Conservation (phyloP, 2,797 vertebrate genomes). For the Tinamus major region DNA sequence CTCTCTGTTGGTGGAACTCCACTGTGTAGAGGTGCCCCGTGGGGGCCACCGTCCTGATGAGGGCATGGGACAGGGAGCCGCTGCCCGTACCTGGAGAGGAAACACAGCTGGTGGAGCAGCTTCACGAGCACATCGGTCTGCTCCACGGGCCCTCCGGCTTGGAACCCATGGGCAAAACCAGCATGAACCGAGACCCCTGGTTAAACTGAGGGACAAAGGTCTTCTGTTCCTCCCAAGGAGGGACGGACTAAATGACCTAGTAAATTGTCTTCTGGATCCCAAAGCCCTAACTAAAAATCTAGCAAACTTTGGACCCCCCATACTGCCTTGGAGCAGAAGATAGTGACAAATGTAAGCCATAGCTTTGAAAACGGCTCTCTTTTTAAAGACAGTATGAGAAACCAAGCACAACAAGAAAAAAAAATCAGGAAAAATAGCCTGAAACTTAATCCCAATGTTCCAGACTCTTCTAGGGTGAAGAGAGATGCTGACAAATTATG, state of each 20-base stretch:
- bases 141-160: neutral
- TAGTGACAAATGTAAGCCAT: neutral
- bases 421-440: neutral
- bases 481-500: neutral
- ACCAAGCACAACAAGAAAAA: neutral
- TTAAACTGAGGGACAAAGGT: neutral
- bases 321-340: neutral
- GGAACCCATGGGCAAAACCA: neutral
- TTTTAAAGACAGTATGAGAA: fast-evolving
- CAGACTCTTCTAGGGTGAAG: neutral
- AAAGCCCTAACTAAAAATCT: neutral
- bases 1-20: constrained; percentile 96
- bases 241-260: neutral
- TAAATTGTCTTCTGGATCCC: neutral
- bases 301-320: neutral
- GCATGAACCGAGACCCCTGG: neutral
- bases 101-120: neutral
- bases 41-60: constrained; percentile 93
- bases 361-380: neutral
- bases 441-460: neutral
- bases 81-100: constrained; percentile 90
- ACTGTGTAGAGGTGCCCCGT: constrained; percentile 95
- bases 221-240: neutral
- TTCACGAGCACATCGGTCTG: neutral
- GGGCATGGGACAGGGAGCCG: constrained; percentile 94